Evolutionary conservation across 1,140 invertebrate species (phyloP).

Genomic region (Trachymyrmex septentrionalis): DNA sequence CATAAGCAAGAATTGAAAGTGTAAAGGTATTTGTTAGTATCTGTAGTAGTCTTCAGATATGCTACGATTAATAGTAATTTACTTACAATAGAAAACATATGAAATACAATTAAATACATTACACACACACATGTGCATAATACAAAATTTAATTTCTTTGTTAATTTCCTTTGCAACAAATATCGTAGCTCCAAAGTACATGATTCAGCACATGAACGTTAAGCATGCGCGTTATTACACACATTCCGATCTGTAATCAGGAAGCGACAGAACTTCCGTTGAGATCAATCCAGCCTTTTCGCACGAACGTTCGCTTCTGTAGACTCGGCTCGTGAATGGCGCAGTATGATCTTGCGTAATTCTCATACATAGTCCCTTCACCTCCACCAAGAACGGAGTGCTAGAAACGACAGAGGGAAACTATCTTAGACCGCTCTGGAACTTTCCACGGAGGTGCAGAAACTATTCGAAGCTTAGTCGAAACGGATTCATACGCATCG

Average conservation of each 20-base stretch:
- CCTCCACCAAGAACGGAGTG: conserved; percentile 31
- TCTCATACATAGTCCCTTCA: conserved; percentile 19
- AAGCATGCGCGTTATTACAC: conserved; percentile 48
- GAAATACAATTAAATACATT: background rate
- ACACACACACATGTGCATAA: background rate
- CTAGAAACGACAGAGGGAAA: conserved; percentile 77
- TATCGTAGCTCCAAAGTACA: background rate
- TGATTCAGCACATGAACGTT: background rate
- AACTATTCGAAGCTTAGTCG: conserved; percentile 79
- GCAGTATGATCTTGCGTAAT: conserved; percentile 60
- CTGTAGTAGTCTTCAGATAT: background rate
- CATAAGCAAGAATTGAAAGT: background rate
- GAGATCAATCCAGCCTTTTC: conserved; percentile 71
- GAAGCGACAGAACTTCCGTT: conserved; percentile 56
- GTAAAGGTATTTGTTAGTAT: background rate
- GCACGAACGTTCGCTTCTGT: conserved; percentile 16
- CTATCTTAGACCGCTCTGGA: conserved; percentile 79
- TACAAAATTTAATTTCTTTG: background rate
- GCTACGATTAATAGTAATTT: background rate
- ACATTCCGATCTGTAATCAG: conserved; percentile 62
- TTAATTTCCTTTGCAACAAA: conserved; percentile 3
- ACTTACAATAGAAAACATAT: background rate
- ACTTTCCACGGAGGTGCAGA: conserved; percentile 58
- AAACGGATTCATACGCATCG: conserved; percentile 70
- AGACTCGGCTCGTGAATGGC: conserved; percentile 27